Evolutionary conservation across 2,888 invertebrate species (phyloP), one percentile per base, ranked within the genome.

Genomic region (Pachliopta kotzebuea): DNA sequence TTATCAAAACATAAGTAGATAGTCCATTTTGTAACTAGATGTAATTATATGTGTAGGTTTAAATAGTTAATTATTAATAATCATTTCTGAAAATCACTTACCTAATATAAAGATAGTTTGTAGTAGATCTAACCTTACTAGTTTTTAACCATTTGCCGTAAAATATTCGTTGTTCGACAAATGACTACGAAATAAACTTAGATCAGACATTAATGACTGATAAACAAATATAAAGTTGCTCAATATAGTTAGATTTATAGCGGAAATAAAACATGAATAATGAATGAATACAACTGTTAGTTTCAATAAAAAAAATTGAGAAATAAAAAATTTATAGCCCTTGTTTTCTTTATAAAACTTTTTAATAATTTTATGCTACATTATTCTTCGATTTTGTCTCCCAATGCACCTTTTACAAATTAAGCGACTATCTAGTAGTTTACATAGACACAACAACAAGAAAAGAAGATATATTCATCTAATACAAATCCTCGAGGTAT

Each of bases 151-250:
- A 58, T 23, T n/a, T 31, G 29, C 14, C 23, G 18, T 29, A 60
- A 26, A 49, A 37, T 29, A 4, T 29, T 56, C 24, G 17, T 37
- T 23, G 49, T 29, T 53, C 42, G 17, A 26, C n/a, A 20, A 45
- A 56, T 56, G 23, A 37, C 24, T 64, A 52, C 17, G 26, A 56
- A 29, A 56, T 21, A 26, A 45, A 65, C n/a, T 31, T 60, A 24
- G 29, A 61, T 57, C 53, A 56, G 60, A 57, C 60, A 56, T 56
- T 60, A 24, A 60, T 58, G 58, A 64, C 60, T 63, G 64, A 63
- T 67, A 63, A 63, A 63, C 53, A 60, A 50, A 60, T 58, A 50
- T 57, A 55, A 58, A 26, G 37, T 64, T 67, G 67, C 67, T 67
- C 67, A 67, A 67, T 60, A 61, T 58, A 65, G 45, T 54, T 65